Evolutionary conservation across 2,113 vertebrate genomes (phyloP), one percentile per base, ranked within the genome.

Genomic region (Crotalus viridis): DNA sequence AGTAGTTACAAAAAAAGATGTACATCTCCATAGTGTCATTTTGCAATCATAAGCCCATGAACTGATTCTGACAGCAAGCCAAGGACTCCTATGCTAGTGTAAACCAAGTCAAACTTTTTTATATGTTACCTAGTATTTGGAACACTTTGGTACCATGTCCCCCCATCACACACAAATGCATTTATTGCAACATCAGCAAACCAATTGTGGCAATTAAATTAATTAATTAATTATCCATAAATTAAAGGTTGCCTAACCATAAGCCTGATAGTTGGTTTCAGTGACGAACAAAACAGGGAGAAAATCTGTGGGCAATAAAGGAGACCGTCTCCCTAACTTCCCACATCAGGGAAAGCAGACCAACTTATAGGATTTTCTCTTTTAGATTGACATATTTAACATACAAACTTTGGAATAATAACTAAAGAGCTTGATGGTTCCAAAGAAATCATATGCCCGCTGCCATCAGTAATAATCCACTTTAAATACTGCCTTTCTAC

Each of bases 261-360:
- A 39, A 39, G 69, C 33, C 15, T 0, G 0, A 3, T 48, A 48
- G n/a, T 33, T 43, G 57, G 48, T 54, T 24, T 46, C 43, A 81
- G 10, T 86, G 0, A 0, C 26, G 33, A 48, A 22, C 39, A n/a
- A 56, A 55, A 64, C 21, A 85, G 55, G 43, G 91, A 93, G 91
- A 88, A 93, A 51, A 21, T 52, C 19, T 3, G 0, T 0, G 46
- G 93, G 33, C 9, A 28, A 93, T 57, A 43, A 43, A 93, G 19
- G 69, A 85, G 43, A 26, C 8, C 0, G 87, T 69, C 26, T 9
- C 39, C 61, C 0, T 9, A 13, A 91, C 26, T 85, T 93, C 56
- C 43, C 64, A 5, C 4, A 26, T 24, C 4, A 15, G 19, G 74
- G 54, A 86, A 90, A 92, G 10, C 39, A 54, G 54, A 85, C 24